phyloP scores from a whole-genome alignment of 2,888 invertebrate species.

The Choristoneura rosaceana region DNA sequence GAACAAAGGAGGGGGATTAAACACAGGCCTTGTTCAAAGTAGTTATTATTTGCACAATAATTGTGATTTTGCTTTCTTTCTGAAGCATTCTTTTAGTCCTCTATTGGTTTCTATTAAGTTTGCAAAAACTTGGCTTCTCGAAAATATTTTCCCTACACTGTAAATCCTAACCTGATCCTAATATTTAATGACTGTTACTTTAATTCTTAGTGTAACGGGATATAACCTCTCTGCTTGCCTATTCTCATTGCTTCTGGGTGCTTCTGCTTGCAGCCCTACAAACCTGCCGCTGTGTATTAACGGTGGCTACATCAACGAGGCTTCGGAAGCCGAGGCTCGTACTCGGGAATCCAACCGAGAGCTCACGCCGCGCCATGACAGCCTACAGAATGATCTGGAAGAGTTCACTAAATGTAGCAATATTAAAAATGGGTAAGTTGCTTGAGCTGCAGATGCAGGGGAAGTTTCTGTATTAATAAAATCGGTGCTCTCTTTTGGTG shows the following conservation, averaged over 20 bases:
- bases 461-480: not conserved
- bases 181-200: not conserved
- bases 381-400: constrained; percentile 57
- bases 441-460: not conserved
- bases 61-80: too few species aligned
- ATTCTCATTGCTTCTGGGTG: constrained; percentile 22
- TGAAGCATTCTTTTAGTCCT: too few species aligned
- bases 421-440: constrained; percentile 84
- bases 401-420: constrained; percentile 86
- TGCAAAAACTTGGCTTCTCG: not conserved
- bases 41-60: too few species aligned
- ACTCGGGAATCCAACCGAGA: constrained; percentile 73
- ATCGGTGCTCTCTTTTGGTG: not conserved
- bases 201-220: not conserved
- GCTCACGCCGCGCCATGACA: constrained; percentile 52
- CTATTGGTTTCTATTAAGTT: too few species aligned
- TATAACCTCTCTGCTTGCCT: constrained; percentile 5
- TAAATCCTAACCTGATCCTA: not conserved
- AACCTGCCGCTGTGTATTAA: constrained; percentile 90
- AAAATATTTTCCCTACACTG: not conserved
- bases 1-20: too few species aligned
- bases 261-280: constrained; percentile 82
- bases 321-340: constrained; percentile 86
- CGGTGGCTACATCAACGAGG: constrained; percentile 93
- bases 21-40: too few species aligned